These are phyloP conservation scores for Plecturocebus donacophilus DNA, from an alignment of 2,113 vertebrate species.

Conservation along the genomic window DNA sequence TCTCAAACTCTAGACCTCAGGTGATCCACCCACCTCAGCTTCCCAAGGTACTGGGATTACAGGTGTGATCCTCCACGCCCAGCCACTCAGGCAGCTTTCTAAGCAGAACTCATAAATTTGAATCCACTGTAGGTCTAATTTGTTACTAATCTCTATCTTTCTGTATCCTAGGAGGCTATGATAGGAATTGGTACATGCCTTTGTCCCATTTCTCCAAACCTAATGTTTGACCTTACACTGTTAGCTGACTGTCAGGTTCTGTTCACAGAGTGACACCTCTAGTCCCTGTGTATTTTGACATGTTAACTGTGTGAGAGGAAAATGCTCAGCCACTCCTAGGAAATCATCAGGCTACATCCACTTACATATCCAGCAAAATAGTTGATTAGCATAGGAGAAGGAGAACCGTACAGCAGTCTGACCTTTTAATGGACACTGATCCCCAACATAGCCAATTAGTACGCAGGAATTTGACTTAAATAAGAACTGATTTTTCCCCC, in stretches of 20 bases:
- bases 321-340: background rate
- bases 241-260: slow-evolving; percentile 4
- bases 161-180: background rate
- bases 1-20: no score
- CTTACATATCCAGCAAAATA: background rate
- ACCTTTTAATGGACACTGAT: background rate
- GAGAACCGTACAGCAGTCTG: background rate
- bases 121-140: background rate
- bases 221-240: background rate
- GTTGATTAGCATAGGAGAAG: background rate
- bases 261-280: background rate
- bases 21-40: no score
- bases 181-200: background rate
- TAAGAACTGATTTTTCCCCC: background rate
- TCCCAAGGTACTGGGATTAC: no score
- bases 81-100: background rate
- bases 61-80: no score
- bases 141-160: slow-evolving; percentile 14
- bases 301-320: background rate
- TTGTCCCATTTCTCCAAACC: slow-evolving; percentile 29
- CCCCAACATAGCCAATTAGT: background rate
- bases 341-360: background rate
- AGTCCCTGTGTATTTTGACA: background rate
- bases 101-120: background rate
- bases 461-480: background rate